phyloP scores from a whole-genome alignment of 2,113 vertebrate genomes.

The Onychorhynchus coronatus region DNA sequence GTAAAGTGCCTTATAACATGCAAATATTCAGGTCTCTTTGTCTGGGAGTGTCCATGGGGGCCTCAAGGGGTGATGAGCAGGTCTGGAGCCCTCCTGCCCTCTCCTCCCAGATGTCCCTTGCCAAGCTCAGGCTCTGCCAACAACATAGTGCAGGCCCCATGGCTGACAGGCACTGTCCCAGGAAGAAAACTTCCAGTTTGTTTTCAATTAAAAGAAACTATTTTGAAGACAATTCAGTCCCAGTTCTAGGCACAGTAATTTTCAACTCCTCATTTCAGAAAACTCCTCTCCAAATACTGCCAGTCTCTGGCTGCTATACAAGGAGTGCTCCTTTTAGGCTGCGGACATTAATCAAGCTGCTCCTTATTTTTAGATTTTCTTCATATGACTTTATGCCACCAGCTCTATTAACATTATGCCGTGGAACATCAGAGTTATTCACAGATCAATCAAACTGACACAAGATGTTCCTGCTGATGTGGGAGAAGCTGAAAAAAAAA shows the following conservation, averaged over 20 bases:
- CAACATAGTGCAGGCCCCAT: accelerated
- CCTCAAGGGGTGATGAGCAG: neutral
- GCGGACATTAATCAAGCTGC: constrained; percentile 22
- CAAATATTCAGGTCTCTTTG: neutral
- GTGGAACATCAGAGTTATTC: constrained; percentile 56
- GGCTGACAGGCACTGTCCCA: neutral
- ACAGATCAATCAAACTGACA: constrained; percentile 48
- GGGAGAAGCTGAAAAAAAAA: neutral
- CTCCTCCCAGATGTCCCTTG: neutral
- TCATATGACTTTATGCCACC: neutral
- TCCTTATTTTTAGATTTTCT: constrained; percentile 56
- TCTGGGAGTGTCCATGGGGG: neutral
- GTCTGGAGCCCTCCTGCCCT: neutral
- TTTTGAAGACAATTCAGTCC: neutral
- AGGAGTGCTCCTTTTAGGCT: constrained; percentile 15
- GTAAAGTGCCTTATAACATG: neutral
- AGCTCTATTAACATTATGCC: constrained; percentile 47
- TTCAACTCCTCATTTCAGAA: neutral
- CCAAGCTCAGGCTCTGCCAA: neutral
- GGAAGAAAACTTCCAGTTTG: neutral
- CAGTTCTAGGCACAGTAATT: neutral
- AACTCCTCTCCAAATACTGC: neutral
- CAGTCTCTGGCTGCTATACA: neutral
- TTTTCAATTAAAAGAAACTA: constrained; percentile 20
- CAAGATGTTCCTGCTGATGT: neutral